These are phyloP conservation scores for Trichonephila clavata DNA, from an alignment of 1,140 invertebrate genomes.

Conservation along the genomic window DNA sequence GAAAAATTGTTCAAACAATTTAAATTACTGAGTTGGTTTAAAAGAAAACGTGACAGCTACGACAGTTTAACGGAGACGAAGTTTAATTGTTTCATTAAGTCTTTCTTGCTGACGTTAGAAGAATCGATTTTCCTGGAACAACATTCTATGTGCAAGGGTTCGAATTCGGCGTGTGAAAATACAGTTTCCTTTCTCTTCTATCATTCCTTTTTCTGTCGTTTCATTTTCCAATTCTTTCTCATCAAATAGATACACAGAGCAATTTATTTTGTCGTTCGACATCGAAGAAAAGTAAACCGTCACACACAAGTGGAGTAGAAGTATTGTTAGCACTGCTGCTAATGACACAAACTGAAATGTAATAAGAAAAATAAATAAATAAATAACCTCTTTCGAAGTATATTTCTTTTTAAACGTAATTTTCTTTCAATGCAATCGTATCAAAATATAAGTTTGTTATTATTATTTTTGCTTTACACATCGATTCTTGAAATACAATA, in stretches of 20 bases:
- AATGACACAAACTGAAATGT: neutral
- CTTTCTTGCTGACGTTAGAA: slow-evolving; percentile 19
- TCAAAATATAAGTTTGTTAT: neutral
- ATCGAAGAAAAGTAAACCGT: neutral
- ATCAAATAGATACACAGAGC: slow-evolving; percentile 14
- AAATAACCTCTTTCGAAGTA: neutral
- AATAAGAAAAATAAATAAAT: neutral
- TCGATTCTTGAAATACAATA: too few species aligned
- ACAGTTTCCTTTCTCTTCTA: neutral
- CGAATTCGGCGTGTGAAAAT: neutral
- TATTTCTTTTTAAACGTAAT: neutral
- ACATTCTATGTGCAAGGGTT: neutral
- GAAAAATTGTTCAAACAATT: slow-evolving; percentile 36
- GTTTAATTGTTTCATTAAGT: slow-evolving; percentile 37
- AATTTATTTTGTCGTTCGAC: slow-evolving; percentile 3
- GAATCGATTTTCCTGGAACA: slow-evolving; percentile 22
- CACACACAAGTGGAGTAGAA: neutral
- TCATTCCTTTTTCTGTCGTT: neutral
- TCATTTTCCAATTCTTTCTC: slow-evolving; percentile 21
- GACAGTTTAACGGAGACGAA: slow-evolving; percentile 28
- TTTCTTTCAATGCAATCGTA: neutral
- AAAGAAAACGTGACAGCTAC: slow-evolving; percentile 27
- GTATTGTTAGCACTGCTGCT: neutral
- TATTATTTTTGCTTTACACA: too few species aligned
- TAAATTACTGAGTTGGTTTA: neutral